phyloP scores from a whole-genome alignment of 2,113 vertebrate genomes.

The Notothenia coriiceps region DNA sequence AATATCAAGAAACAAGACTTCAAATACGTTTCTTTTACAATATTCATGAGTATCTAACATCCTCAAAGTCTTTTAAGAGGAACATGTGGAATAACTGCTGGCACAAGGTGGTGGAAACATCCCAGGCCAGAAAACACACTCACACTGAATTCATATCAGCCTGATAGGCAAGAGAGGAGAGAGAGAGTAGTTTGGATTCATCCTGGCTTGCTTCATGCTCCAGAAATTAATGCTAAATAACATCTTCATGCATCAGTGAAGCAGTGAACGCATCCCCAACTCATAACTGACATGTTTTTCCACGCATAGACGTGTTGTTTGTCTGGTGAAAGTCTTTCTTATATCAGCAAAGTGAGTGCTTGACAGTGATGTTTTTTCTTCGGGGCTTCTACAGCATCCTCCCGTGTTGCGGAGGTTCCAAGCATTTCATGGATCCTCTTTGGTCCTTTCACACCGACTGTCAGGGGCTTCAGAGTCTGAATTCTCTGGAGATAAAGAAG shows the following conservation, averaged over 20 bases:
- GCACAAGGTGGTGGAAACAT: constrained; percentile 60
- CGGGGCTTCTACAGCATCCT: constrained; percentile 36
- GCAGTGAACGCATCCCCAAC: constrained; percentile 23
- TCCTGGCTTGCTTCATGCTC: constrained; percentile 36
- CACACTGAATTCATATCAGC: constrained; percentile 44
- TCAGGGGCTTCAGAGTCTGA: constrained; percentile 65
- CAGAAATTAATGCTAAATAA: constrained; percentile 61
- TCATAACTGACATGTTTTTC: constrained; percentile 43
- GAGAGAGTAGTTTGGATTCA: constrained; percentile 28
- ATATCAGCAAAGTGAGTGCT: constrained; percentile 10
- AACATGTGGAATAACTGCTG: constrained; percentile 60
- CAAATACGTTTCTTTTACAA: constrained; percentile 64
- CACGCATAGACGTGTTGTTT: constrained; percentile 31
- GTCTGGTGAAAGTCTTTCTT: constrained; percentile 33
- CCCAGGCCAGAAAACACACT: constrained; percentile 57
- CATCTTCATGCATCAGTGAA: constrained; percentile 47
- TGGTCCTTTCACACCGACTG: constrained; percentile 68
- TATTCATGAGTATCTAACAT: constrained; percentile 71
- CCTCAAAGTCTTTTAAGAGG: constrained; percentile 70
- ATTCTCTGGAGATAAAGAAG: constrained; percentile 66
- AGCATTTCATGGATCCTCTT: constrained; percentile 68
- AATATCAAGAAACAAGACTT: constrained; percentile 39
- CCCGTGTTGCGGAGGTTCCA: constrained; percentile 44
- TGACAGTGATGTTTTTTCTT: constrained; percentile 56
- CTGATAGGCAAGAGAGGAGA: constrained; percentile 35